Evolutionary conservation across 2,888 invertebrate species (phyloP), one percentile per base, ranked within the genome.

Genomic region (Dyspetes luteomarginatus): DNA sequence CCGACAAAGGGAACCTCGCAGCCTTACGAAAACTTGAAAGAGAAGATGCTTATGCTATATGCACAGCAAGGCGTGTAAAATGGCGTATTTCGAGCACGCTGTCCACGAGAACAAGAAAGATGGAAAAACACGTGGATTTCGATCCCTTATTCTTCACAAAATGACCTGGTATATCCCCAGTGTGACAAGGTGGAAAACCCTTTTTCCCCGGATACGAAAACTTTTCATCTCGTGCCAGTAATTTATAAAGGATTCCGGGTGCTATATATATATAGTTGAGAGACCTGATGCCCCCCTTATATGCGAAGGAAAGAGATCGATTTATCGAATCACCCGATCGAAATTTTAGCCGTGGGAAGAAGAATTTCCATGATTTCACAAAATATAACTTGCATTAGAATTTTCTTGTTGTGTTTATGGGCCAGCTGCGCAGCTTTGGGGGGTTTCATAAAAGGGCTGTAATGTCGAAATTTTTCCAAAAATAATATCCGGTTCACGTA

Each of bases 401-500:
- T 58, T 36, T 48, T 1, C 15, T 26, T 24, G 9, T 19, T 30
- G 45, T 30, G 41, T 45, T 43, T 60, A 24, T 50, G 7, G 45
- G 43, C 17, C 77, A 73, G 81, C 81, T 81, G 48, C 48, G 73
- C 76, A 17, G 19, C 52, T 26, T 15, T 28, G 45, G 48, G 48
- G 3, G 65, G 45, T 50, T 67, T 41, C 15, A 3, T 24, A 24
- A 72, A 64, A 55, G 55, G 72, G 68, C 65, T 80, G 56, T 19
- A 48, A 65, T 65, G 48, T 60, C 68, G 64, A 58, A 15, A 36
- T 62, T 68, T 77, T 56, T 68, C 45, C 26, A 17, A 15, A 55
- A 77, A 73, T 77, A 73, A 81, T 81, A 77, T 81, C 77, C 81
- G 77, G 73, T 73, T n/a, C n/a, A n/a, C 56, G 68, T 12, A 26